A percentile compares a stretch with the other conserved stretches of the same genome.
These are phyloP conservation scores for Pygoscelis adeliae DNA, from an alignment of 2,113 vertebrate species.

Conservation along the genomic window DNA sequence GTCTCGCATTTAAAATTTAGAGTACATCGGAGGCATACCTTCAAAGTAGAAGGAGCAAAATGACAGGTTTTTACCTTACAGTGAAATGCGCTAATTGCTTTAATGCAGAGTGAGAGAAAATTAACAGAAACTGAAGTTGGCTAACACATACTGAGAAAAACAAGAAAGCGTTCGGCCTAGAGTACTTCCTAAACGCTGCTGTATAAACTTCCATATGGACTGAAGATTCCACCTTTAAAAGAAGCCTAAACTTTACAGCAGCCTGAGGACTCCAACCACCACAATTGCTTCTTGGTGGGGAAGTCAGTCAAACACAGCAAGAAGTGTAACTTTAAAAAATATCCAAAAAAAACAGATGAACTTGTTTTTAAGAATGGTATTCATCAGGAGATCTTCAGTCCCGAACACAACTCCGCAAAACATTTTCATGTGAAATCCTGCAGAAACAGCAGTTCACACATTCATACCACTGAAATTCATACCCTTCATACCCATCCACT, in stretches of 20 bases:
- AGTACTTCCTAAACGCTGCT: neutral
- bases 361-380: neutral
- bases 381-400: neutral
- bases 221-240: neutral
- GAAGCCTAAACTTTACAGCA: neutral
- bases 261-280: neutral
- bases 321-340: neutral
- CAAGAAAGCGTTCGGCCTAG: neutral
- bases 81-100: conserved; percentile 13
- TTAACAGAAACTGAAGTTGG: conserved; percentile 28
- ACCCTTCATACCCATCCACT: neutral
- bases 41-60: conserved; percentile 14
- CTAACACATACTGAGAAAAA: conserved; percentile 22
- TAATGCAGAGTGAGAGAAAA: conserved; percentile 44
- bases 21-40: neutral
- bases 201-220: neutral
- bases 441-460: neutral
- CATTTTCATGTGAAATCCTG: neutral
- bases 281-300: neutral
- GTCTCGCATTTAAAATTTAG: neutral
- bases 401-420: neutral
- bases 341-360: neutral
- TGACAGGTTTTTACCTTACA: neutral
- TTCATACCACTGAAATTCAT: neutral
- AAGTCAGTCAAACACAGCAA: neutral